Base-by-base conservation (phyloP, 2,888 invertebrate genomes). In the Drosophila colorata region DNA sequence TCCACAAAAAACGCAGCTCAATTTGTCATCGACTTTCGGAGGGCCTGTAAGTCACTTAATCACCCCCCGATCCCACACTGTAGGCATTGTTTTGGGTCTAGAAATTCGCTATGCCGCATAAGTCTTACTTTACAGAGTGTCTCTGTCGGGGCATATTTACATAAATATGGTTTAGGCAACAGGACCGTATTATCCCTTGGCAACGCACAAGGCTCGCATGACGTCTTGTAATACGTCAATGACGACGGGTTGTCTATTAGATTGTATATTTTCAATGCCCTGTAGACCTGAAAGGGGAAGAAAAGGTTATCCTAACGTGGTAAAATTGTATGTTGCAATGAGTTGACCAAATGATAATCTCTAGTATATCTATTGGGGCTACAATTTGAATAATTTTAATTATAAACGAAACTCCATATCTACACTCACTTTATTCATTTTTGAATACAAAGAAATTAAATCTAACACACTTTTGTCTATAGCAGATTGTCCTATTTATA, bases 201-300 rank as follows among this genome's bases (percentile, higher is more conserved):
- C 46, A 80, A 70, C 64, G 59, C 58, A 49, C 71, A 55, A 69
- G 83, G 81, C 78, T 90, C 80, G 91, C 91, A 91, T 91, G 91
- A 88, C 88, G 86, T 88, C 82, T 76, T 88, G 91, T 88, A 90
- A 91, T 91, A 91, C 91, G 90, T 91, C 91, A 91, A 89, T 89
- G 88, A 82, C 91, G 80, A 88, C 91, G 90, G 91, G 91, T 89
- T 87, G 91, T 90, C 91, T 87, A 88, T 87, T 86, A 83, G 87
- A 87, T 89, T 87, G 78, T 87, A 86, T 90, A 78, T 86, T 77
- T 60, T 7, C 1, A 41, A 60, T 69, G 59, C 64, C 57, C 55
- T 70, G 28, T 40, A 60, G 18, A 66, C 47, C 57, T 4, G 14
- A n/a, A 18, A n/a, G 1, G 16, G 16, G 14, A 14, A 41, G 8